These are phyloP conservation scores for Tetrax tetrax DNA, from an alignment of 2,113 vertebrate species.

Conservation along the genomic window DNA sequence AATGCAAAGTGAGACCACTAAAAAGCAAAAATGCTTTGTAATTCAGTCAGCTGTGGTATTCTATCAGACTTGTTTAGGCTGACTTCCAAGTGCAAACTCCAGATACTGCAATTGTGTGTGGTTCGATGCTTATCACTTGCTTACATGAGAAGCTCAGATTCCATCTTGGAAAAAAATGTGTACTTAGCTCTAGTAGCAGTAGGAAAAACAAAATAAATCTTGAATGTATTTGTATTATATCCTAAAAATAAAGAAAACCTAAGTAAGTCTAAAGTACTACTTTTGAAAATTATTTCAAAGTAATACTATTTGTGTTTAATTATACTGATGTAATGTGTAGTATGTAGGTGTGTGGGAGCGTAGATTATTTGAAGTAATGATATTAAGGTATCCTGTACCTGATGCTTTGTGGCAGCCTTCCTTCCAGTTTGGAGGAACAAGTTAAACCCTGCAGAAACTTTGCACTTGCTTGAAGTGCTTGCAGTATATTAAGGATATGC, in stretches of 20 bases:
- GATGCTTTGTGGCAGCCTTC: neutral
- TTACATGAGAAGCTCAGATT: neutral
- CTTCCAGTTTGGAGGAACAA: neutral
- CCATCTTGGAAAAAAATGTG: neutral
- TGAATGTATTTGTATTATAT: neutral
- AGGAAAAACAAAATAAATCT: neutral
- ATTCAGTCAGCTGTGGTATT: neutral
- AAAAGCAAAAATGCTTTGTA: neutral
- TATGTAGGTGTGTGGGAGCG: neutral
- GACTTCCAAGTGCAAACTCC: neutral
- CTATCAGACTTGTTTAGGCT: neutral
- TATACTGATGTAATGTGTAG: neutral
- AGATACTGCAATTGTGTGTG: neutral
- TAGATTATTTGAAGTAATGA: neutral
- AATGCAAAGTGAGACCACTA: neutral
- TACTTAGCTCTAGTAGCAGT: neutral
- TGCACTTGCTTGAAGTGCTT: neutral
- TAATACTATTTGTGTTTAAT: neutral
- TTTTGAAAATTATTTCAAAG: neutral
- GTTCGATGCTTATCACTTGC: neutral
- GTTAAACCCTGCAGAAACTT: neutral
- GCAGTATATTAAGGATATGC: neutral
- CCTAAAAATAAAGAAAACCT: neutral
- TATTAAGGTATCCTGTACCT: neutral
- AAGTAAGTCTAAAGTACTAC: neutral